phyloP scores from a whole-genome alignment of 2,113 vertebrate species.

The Orycteropus afer region DNA sequence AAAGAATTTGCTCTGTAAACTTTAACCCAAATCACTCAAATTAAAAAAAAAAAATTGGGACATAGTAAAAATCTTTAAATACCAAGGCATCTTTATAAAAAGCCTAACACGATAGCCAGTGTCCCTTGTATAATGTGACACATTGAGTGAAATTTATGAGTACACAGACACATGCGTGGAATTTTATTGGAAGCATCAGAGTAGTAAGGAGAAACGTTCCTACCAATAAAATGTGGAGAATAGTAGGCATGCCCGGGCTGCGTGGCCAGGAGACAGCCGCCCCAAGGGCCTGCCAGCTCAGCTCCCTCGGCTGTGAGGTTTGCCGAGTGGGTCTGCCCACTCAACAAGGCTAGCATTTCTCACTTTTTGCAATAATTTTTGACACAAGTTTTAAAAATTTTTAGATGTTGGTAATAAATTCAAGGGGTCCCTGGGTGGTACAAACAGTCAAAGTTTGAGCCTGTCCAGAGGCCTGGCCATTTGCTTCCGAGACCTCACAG shows the following conservation, averaged over 20 bases:
- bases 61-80: neutral
- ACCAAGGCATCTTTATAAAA: neutral
- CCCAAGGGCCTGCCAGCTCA: neutral
- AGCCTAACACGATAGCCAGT: neutral
- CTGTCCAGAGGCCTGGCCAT: neutral
- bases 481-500: neutral
- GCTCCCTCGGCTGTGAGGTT: neutral
- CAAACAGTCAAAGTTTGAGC: neutral
- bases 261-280: neutral
- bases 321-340: neutral
- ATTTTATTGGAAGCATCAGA: neutral
- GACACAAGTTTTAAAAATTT: neutral
- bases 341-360: neutral
- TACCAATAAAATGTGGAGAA: neutral
- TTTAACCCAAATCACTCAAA: too few relatives aligned
- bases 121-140: neutral
- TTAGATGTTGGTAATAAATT: neutral
- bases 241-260: rapidly evolving
- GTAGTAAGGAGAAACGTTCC: neutral
- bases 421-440: neutral
- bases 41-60: neutral
- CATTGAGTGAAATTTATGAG: neutral
- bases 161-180: neutral
- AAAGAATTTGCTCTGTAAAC: too few relatives aligned
- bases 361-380: neutral